Evolutionary conservation across 2,113 vertebrate species (phyloP).

Genomic region (Phoenicopterus ruber): DNA sequence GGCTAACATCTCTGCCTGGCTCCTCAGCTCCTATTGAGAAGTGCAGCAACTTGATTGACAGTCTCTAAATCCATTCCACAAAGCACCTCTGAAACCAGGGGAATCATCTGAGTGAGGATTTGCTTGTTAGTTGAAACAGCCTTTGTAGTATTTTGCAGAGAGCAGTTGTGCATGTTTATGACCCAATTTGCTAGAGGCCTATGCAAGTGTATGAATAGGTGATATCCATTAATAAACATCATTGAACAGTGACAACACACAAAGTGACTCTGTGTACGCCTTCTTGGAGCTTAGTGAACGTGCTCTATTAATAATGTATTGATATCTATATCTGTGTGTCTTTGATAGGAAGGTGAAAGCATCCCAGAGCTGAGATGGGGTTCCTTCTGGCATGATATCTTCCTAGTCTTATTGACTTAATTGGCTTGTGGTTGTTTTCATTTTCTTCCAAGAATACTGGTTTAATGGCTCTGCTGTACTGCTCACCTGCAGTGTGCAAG

Average conservation of each 20-base stretch:
- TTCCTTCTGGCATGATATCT: conserved; percentile 2
- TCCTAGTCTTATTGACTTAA: neutral
- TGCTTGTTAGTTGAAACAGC: neutral
- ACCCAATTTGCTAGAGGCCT: neutral
- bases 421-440: neutral
- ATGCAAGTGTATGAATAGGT: neutral
- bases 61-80: neutral
- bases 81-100: neutral
- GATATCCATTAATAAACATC: neutral
- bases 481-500: neutral
- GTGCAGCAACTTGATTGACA: neutral
- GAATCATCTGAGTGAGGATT: neutral
- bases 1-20: neutral
- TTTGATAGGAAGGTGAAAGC: neutral
- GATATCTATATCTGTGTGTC: neutral
- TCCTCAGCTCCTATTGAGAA: neutral
- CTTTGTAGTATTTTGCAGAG: neutral
- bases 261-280: neutral
- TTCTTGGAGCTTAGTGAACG: neutral
- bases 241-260: neutral
- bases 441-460: neutral
- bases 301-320: neutral
- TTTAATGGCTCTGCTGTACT: neutral
- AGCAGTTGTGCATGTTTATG: neutral
- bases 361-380: neutral